phyloP scores from a whole-genome alignment of 2,113 vertebrate species.

The Oncorhynchus clarkii region DNA sequence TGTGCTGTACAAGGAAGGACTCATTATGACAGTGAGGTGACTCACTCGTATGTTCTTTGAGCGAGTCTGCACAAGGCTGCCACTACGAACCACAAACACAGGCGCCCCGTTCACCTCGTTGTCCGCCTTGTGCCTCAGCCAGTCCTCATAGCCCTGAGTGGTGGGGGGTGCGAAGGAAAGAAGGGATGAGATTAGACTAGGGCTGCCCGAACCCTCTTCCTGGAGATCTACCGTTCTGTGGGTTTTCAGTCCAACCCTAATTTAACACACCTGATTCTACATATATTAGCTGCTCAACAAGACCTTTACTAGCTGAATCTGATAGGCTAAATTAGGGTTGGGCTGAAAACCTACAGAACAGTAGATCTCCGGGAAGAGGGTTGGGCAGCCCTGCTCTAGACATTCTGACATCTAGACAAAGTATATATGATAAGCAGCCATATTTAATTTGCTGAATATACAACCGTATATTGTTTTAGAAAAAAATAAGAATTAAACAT shows the following conservation, averaged over 20 bases:
- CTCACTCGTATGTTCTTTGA: constrained; percentile 96
- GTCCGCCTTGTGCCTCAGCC: constrained; percentile 97
- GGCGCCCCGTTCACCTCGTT: constrained; percentile 98
- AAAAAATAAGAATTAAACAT: too few relatives aligned
- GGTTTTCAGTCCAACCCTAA: too few relatives aligned
- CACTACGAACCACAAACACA: constrained; percentile 96
- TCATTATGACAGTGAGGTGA: constrained; percentile 2
- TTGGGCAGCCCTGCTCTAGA: neutral
- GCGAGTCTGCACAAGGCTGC: constrained; percentile 95
- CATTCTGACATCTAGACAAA: neutral
- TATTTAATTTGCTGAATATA: neutral
- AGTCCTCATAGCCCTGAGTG: constrained; percentile 93
- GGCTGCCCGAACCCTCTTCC: too few relatives aligned
- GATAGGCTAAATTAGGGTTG: too few relatives aligned
- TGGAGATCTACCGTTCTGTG: too few relatives aligned
- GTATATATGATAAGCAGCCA: neutral
- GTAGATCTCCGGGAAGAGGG: too few relatives aligned
- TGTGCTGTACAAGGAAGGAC: neutral
- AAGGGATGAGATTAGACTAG: neutral
- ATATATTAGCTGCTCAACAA: too few relatives aligned
- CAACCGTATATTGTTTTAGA: neutral
- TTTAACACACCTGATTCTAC: too few relatives aligned
- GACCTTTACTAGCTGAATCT: too few relatives aligned
- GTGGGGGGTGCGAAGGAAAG: neutral
- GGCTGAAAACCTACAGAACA: too few relatives aligned